Evolutionary conservation across 1,140 invertebrate genomes (phyloP).

Genomic region (Drosophila orosa): DNA sequence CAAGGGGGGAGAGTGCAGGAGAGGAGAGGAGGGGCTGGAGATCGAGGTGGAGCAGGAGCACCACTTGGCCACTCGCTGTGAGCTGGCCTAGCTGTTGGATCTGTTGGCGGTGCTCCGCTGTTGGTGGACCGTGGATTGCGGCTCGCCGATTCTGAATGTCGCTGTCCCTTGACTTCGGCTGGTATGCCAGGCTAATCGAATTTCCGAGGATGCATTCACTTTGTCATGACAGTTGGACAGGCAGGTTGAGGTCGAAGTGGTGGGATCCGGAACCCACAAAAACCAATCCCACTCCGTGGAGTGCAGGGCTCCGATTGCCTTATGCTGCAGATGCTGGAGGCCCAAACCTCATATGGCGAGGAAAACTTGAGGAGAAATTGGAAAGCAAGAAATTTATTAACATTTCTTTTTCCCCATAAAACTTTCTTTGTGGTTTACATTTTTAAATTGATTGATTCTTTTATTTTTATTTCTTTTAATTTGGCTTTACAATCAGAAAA

Average conservation of each 20-base stretch:
- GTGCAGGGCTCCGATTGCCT: slow-evolving; percentile 20
- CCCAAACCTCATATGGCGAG: slow-evolving; percentile 15
- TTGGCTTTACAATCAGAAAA: background rate
- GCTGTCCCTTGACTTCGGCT: slow-evolving; percentile 69
- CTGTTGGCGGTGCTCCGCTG: slow-evolving; percentile 16
- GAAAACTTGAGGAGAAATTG: slow-evolving; percentile 22
- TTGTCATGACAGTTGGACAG: slow-evolving; percentile 51
- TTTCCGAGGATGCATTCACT: slow-evolving; percentile 58
- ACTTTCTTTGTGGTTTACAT: background rate
- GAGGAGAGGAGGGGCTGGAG: background rate
- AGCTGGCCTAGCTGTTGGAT: slow-evolving; percentile 55
- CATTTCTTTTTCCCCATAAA: background rate
- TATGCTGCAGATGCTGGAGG: slow-evolving; percentile 11
- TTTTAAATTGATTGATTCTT: background rate
- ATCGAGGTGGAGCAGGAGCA: slow-evolving; percentile 28
- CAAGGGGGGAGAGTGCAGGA: background rate
- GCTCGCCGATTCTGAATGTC: slow-evolving; percentile 56
- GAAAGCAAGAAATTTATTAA: background rate
- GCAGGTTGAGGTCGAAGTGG: slow-evolving; percentile 48
- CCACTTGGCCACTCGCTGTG: slow-evolving; percentile 48
- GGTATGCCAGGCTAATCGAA: slow-evolving; percentile 57
- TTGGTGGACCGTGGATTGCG: slow-evolving; percentile 17
- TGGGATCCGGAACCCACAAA: slow-evolving; percentile 36
- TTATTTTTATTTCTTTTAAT: background rate
- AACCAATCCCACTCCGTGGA: slow-evolving; percentile 19